Percentiles rank a stretch among this genome's conserved stretches.
These are phyloP conservation scores for Thymelicus acteon DNA, from an alignment of 2,888 invertebrate species.

Conservation along the genomic window DNA sequence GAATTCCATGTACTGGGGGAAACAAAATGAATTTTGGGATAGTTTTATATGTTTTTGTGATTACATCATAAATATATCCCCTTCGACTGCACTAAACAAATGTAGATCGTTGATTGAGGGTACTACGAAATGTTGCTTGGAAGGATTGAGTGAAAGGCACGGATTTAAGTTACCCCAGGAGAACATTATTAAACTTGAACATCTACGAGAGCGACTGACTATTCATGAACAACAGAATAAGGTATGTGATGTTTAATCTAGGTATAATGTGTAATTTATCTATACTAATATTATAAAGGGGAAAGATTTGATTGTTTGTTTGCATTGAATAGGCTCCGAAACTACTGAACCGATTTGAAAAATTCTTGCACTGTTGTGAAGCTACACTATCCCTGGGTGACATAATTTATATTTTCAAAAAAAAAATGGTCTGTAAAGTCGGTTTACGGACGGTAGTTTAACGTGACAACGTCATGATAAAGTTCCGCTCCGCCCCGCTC, in stretches of 20 bases:
- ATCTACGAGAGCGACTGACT: constrained; percentile 54
- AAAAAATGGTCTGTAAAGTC: too few relatives aligned
- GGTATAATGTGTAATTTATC: too few relatives aligned
- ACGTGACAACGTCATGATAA: too few relatives aligned
- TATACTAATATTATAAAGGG: too few relatives aligned
- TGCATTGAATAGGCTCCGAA: too few relatives aligned
- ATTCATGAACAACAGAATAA: constrained; percentile 50
- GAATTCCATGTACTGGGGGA: constrained; percentile 64
- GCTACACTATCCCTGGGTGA: too few relatives aligned
- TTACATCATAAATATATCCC: constrained; percentile 63
- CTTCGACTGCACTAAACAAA: constrained; percentile 61
- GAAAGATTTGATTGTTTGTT: too few relatives aligned
- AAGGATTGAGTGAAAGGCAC: constrained; percentile 55
- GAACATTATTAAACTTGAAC: constrained; percentile 49
- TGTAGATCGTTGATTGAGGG: constrained; percentile 65
- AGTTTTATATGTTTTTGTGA: constrained; percentile 64
- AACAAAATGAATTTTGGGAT: constrained; percentile 66
- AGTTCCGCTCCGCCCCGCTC: too few relatives aligned
- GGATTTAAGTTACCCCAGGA: constrained; percentile 55
- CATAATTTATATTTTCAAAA: too few relatives aligned
- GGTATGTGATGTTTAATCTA: constrained; percentile 46
- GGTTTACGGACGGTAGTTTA: too few relatives aligned
- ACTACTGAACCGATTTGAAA: too few relatives aligned
- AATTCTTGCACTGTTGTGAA: too few relatives aligned
- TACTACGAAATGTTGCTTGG: constrained; percentile 58